Evolutionary conservation across 2,888 invertebrate genomes (phyloP), one percentile per base, ranked within the genome.

Genomic region (Horisme vitalbata): DNA sequence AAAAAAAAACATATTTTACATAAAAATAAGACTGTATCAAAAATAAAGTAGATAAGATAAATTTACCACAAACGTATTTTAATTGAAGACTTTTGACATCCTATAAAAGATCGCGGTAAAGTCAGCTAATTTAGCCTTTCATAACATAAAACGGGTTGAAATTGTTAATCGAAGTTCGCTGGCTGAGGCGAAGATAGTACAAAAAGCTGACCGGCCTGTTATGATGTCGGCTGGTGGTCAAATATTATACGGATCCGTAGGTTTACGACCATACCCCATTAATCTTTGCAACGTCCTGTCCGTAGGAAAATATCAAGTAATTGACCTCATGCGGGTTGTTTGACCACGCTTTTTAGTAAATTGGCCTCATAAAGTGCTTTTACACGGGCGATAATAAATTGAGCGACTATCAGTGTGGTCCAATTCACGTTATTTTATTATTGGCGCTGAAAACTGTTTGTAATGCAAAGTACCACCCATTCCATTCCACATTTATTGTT

Each of bases 221-320:
- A 58, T 60, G 55, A 51, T 43, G 57, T 54, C 52, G 57, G 62
- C 44, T 54, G 43, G 41, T 53, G 52, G 43, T 55, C 57, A 59
- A 59, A 59, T 62, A 62, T 63, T 61, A 60, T 54, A 60, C 59
- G 57, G 56, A 52, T 48, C 55, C 51, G 57, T 57, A 51, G 56
- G 57, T 63, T 63, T 61, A 61, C 57, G 59, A 57, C 57, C 49
- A 51, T 38, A 34, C 45, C 34, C 41, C 57, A 63, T 63, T 60
- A 63, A 63, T 63, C 59, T 57, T n/a, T 57, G 52, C 52, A 56
- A 52, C 46, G 49, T 46, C 41, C 51, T 56, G 45, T 52, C 50
- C 23, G 27, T 45, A 43, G 49, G 51, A 59, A 57, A 59, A 60
- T 57, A 55, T 59, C 45, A 63, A 59, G 56, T 57, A 54, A 60